A percentile compares a stretch with the other conserved stretches of the same genome.
phyloP scores from a whole-genome alignment of 2,888 invertebrate species.

The Apantesis nais region DNA sequence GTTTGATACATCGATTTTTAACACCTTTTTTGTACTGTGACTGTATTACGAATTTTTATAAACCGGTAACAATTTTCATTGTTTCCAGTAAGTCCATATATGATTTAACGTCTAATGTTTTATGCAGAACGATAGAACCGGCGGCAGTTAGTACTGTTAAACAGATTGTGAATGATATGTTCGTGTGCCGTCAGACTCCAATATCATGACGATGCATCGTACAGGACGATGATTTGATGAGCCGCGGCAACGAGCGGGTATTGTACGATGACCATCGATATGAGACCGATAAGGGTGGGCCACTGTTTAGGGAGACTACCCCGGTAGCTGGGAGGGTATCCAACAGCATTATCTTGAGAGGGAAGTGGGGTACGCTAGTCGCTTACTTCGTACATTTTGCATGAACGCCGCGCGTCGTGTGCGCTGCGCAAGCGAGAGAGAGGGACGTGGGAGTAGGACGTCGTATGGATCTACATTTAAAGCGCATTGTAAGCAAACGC shows the following conservation, averaged over 20 bases:
- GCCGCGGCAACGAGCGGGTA: conserved; percentile 33
- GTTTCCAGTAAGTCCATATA: neutral
- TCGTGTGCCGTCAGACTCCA: conserved; percentile 4
- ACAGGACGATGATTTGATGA: conserved; percentile 54
- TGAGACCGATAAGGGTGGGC: conserved; percentile 53
- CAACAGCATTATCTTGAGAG: conserved; percentile 76
- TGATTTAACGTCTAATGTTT: neutral
- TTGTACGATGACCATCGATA: conserved; percentile 60
- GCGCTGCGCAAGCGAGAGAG: conserved; percentile 65
- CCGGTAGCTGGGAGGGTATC: conserved; percentile 39
- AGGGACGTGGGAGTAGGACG: conserved; percentile 58
- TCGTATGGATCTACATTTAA: conserved; percentile 82
- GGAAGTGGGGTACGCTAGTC: conserved; percentile 67
- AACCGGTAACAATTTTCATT: neutral
- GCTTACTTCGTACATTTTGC: conserved; percentile 78
- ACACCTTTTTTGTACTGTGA: too few species aligned
- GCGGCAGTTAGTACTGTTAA: neutral
- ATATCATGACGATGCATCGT: conserved; percentile 42
- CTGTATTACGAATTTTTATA: neutral
- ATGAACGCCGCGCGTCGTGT: conserved; percentile 67
- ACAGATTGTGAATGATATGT: conserved; percentile 5
- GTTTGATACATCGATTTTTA: neutral
- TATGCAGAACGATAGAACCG: neutral
- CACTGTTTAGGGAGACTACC: conserved; percentile 33
- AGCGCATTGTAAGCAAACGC: conserved; percentile 85